Base-by-base conservation (phyloP, 2,888 invertebrate genomes). In the Dicycla oo region DNA sequence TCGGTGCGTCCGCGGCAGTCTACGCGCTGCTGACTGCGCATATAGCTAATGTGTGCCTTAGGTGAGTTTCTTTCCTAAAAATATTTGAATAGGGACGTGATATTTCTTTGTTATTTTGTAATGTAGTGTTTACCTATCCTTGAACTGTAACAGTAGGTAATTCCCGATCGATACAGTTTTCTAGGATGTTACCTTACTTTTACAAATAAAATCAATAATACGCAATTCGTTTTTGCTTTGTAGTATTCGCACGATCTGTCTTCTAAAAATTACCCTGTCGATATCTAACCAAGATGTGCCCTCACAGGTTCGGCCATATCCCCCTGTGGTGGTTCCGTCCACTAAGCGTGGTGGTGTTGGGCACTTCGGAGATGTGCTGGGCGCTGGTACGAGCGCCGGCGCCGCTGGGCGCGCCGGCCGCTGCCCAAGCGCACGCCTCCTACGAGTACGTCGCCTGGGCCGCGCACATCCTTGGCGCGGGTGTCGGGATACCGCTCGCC, bases 1-100 rank as follows among this genome's bases (percentile, higher is more conserved):
- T 98, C 62, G 99, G 99, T 30, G 98, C 99, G 51, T 98, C 98
- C 0, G 99, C 98, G 1, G 99, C 99, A 11, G 98, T 99, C 69
- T 99, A 99, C 92, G 98, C 98, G 38, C 94, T 99, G 82, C 96
- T 99, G 77, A 97, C 98, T 65, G 98, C 99, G 78, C 98, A 99
- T 92, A 95, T 99, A 70, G 97, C 99, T 64, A 98, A 99, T 93
- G 97, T 98, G 81, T 96, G 97, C 88, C 95, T 98, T 5, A 93
- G 94, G 95, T 95, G 80, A 66, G 51, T 43, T 20, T 43, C 2
- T 34, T 18, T 40, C 0, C 15, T 13, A 11, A 23, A 43, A 13
- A 45, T 18, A 26, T 49, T 40, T n/a, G 3, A 23, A n/a, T 6
- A 13, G 15, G 1, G 11, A n/a, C 6, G 8, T 34, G 3, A 6